A percentile compares a stretch with the other conserved stretches of the same genome.
phyloP scores from a whole-genome alignment of 2,113 vertebrate species.

The Murina feae region DNA sequence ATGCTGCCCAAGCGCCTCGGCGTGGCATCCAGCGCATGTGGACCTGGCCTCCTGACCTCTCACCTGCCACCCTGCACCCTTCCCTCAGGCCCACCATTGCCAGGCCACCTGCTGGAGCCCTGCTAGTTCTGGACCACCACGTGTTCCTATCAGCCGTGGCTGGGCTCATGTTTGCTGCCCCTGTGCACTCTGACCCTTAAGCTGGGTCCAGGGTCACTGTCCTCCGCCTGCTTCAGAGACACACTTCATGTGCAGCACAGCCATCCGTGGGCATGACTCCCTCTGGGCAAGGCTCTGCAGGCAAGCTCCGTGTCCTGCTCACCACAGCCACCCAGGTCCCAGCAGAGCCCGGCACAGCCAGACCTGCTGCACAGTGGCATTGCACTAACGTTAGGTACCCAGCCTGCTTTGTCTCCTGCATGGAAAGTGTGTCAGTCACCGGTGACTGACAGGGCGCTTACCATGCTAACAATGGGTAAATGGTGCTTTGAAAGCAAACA shows the following conservation, averaged over 20 bases:
- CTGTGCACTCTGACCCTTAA: accelerated
- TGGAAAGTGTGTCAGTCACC: too few relatives aligned
- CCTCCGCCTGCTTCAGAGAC: background rate
- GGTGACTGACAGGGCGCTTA: too few relatives aligned
- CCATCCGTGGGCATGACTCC: accelerated
- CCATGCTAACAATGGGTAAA: accelerated
- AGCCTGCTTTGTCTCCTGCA: too few relatives aligned
- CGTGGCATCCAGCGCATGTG: background rate
- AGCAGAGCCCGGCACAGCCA: background rate
- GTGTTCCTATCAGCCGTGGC: accelerated
- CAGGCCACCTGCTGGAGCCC: background rate
- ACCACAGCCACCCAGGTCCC: accelerated
- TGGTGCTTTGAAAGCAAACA: background rate
- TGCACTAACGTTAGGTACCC: too few relatives aligned
- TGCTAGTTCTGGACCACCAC: background rate
- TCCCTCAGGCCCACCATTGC: background rate
- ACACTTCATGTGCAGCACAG: accelerated
- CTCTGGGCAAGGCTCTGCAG: accelerated
- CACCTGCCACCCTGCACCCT: accelerated
- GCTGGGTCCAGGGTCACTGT: background rate
- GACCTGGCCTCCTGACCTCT: background rate
- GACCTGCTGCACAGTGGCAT: background rate
- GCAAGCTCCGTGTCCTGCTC: accelerated
- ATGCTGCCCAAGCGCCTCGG: background rate
- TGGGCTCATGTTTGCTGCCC: accelerated